Evolutionary conservation across 2,797 vertebrate genomes (phyloP).

Genomic region (Falco novaeseelandiae): DNA sequence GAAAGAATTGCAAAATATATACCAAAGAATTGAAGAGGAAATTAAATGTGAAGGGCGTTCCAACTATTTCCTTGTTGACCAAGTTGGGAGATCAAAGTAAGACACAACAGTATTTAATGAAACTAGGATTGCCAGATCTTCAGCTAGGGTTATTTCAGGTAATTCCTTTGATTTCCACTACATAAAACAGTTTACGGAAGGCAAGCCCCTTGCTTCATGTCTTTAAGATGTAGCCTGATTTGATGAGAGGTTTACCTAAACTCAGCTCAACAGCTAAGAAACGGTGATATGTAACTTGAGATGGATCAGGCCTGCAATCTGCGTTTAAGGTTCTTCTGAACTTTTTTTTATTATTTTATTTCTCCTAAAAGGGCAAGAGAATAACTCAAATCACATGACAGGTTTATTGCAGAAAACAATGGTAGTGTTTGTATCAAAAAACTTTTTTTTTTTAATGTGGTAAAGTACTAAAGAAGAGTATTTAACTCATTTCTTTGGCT

Average conservation of each 20-base stretch:
- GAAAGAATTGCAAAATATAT: neutral
- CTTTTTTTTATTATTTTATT: neutral
- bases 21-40: neutral
- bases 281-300: neutral
- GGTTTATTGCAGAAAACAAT: conserved; percentile 44
- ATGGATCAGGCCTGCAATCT: neutral
- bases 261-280: neutral
- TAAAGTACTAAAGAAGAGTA: neutral
- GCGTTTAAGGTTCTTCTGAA: neutral
- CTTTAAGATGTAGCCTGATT: neutral
- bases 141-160: neutral
- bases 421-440: conserved; percentile 38
- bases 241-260: neutral
- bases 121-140: neutral
- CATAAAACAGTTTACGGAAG: neutral
- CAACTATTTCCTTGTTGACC: neutral
- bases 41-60: neutral
- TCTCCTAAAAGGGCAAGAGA: conserved; percentile 28
- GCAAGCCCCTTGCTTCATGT: neutral
- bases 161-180: neutral
- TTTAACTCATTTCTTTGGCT: conserved; percentile 17
- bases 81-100: neutral
- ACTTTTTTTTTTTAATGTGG: neutral
- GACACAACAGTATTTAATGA: neutral
- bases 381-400: conserved; percentile 38